These are phyloP conservation scores for Mesorhabditis spiculigera DNA, from an alignment of 2,888 invertebrate species.

Conservation along the genomic window DNA sequence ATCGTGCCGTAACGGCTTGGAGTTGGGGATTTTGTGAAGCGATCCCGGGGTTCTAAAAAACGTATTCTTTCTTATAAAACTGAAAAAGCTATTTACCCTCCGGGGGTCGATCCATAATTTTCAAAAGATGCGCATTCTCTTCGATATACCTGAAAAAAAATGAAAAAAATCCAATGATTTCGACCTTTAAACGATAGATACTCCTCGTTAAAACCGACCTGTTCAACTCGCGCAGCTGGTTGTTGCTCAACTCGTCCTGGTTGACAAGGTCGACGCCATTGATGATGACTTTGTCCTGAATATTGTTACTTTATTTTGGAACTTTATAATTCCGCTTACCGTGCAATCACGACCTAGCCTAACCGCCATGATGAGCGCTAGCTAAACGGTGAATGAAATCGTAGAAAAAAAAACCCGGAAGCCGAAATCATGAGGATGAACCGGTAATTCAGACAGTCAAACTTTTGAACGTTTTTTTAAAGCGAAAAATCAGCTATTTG, in stretches of 20 bases:
- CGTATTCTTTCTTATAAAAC: no score
- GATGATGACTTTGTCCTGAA: slow-evolving; percentile 51
- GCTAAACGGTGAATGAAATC: no score
- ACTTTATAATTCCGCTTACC: neutral
- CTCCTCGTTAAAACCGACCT: slow-evolving; percentile 12
- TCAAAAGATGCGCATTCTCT: slow-evolving; percentile 32
- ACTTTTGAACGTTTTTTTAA: no score
- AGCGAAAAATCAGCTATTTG: no score
- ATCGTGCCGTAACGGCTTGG: slow-evolving; percentile 4
- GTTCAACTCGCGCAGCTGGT: slow-evolving; percentile 45
- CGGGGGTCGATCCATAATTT: slow-evolving; percentile 30
- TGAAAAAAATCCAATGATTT: neutral
- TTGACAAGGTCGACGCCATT: slow-evolving; percentile 55
- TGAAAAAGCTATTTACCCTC: slow-evolving; percentile 4
- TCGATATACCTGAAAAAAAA: slow-evolving; percentile 30
- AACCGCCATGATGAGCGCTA: no score
- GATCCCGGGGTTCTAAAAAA: neutral
- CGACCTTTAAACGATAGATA: neutral
- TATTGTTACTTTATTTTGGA: neutral
- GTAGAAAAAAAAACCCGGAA: no score
- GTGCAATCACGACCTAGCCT: slow-evolving; percentile 8
- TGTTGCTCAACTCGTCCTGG: slow-evolving; percentile 45
- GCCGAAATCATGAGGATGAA: no score
- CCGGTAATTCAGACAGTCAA: no score
- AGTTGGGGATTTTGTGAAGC: slow-evolving; percentile 1